Evolutionary conservation across 2,113 vertebrate genomes (phyloP), one percentile per base, ranked within the genome.

Genomic region (Notothenia rossii): DNA sequence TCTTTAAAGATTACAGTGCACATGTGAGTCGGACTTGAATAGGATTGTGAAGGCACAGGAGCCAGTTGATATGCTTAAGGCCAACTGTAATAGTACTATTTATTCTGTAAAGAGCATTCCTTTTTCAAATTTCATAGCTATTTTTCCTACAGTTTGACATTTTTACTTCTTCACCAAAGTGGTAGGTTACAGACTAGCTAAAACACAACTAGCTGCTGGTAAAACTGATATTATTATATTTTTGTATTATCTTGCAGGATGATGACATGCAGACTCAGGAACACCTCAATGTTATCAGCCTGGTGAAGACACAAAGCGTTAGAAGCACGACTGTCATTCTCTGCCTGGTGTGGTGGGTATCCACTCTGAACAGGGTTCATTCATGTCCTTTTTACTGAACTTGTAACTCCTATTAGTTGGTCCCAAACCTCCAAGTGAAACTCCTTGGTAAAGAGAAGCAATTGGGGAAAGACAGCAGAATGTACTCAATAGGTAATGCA

Each of bases 281-380:
- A 43, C 87, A 83, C 0, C 86, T 95, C 79, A 95, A 72, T 84
- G 81, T 96, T 64, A 82, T 96, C 83, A 94, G 96, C 71, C 92
- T 97, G 43, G 0, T 97, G 25, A 95, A 53, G 75, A 96, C 94
- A 6, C 75, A 74, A 64, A 95, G 95, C 58, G 95, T 97, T 82
- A 86, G 95, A 14, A 80, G 82, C 4, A 79, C 95, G 82, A 96
- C 94, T 0, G 50, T 96, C 64, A 96, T 96, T 93, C 94, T 95
- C n/a, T 92, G 95, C 70, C 81, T 96, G 25, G 75, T 97, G 72
- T 96, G 96, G 96, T 97, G 89, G 95, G 96, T 77, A 82, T 36
- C 6, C 18, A 33, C 4, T 63, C 20, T 63, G 40, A 64, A 29
- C 29, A 29, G 29, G 29, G 29, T 29, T 29, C 25, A 29, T 22